Evolutionary conservation across 2,113 vertebrate genomes (phyloP).

Genomic region (Phylloscopus trochiloides): DNA sequence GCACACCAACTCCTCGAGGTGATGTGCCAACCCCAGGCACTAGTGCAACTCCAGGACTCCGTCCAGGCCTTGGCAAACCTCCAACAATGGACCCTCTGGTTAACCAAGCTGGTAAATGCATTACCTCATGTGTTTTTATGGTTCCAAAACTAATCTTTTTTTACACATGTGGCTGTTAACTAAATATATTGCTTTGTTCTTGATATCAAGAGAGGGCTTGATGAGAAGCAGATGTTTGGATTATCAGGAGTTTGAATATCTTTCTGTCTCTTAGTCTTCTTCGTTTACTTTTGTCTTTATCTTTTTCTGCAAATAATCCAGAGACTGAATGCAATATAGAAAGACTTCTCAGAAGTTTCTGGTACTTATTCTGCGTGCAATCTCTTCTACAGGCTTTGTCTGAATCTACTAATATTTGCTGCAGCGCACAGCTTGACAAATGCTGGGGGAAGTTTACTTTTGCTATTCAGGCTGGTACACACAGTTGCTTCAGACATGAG

Average conservation of each 20-base stretch:
- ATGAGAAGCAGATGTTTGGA: slow-evolving; percentile 69
- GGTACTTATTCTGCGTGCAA: slow-evolving; percentile 31
- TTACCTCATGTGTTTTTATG: background rate
- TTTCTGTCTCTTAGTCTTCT: background rate
- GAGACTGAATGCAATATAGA: slow-evolving; percentile 10
- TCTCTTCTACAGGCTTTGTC: slow-evolving; percentile 28
- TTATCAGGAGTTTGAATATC: slow-evolving; percentile 52
- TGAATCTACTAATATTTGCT: slow-evolving; percentile 42
- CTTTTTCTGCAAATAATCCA: slow-evolving; percentile 60
- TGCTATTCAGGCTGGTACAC: background rate
- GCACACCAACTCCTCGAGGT: slow-evolving; percentile 90
- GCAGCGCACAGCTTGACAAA: background rate
- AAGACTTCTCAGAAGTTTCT: slow-evolving; percentile 54
- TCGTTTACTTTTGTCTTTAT: slow-evolving; percentile 60
- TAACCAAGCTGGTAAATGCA: slow-evolving; percentile 87
- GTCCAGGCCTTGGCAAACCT: slow-evolving; percentile 88
- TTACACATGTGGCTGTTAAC: background rate
- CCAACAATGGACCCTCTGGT: slow-evolving; percentile 90
- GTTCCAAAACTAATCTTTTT: background rate
- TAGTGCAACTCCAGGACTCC: slow-evolving; percentile 87
- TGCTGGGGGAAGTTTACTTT: background rate
- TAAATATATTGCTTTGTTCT: background rate
- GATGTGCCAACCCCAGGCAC: slow-evolving; percentile 90
- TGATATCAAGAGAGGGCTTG: slow-evolving; percentile 13
- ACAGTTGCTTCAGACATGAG: slow-evolving; percentile 17